phyloP scores from a whole-genome alignment of 2,888 invertebrate genomes.

The Bhutanitis thaidina region DNA sequence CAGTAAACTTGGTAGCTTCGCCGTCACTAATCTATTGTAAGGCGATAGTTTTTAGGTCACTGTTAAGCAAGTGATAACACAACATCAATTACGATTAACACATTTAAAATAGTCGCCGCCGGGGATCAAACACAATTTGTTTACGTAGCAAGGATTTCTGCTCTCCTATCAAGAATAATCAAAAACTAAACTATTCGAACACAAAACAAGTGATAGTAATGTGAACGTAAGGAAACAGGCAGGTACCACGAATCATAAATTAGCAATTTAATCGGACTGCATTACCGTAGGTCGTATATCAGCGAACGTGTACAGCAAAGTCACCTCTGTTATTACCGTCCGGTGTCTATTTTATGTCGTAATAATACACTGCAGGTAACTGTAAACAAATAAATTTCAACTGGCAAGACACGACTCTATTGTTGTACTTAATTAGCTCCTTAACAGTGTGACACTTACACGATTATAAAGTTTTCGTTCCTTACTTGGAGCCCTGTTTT shows the following conservation, averaged over 20 bases:
- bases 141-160: too few relatives aligned
- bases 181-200: background rate
- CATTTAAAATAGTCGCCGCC: too few relatives aligned
- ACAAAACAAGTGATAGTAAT: background rate
- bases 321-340: slow-evolving; percentile 40
- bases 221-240: background rate
- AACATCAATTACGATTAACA: too few relatives aligned
- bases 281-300: slow-evolving; percentile 28
- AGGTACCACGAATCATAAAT: background rate
- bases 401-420: background rate
- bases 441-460: background rate
- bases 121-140: too few relatives aligned
- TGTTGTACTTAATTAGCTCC: background rate
- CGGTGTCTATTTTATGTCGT: slow-evolving; percentile 24
- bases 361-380: slow-evolving; percentile 12
- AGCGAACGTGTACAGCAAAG: slow-evolving; percentile 34
- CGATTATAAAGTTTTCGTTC: background rate
- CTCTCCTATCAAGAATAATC: too few relatives aligned
- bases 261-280: slow-evolving; percentile 23
- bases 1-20: too few relatives aligned
- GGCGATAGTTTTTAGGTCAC: too few relatives aligned
- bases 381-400: slow-evolving; percentile 8
- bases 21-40: too few relatives aligned
- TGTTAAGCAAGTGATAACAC: too few relatives aligned
- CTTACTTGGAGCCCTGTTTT: background rate